Percentiles rank a stretch among this genome's conserved stretches.
These are phyloP conservation scores for Tetranychus piercei DNA, from an alignment of 2,888 invertebrate species.

Conservation along the genomic window DNA sequence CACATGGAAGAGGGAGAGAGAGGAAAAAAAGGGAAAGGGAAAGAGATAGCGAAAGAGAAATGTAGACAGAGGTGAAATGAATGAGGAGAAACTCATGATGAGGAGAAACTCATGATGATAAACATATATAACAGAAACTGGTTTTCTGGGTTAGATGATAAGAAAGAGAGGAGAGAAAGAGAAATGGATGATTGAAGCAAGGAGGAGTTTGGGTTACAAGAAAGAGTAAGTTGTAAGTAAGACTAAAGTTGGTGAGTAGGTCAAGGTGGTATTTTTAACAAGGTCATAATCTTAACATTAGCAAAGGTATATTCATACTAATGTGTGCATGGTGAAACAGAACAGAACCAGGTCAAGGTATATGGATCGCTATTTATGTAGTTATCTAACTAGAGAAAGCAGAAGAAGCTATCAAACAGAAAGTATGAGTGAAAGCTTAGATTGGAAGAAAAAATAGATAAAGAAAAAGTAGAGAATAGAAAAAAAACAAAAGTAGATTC, in stretches of 20 bases:
- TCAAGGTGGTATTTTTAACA: neutral
- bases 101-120: neutral
- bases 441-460: neutral
- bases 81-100: neutral
- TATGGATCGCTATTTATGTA: neutral
- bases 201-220: constrained; percentile 2
- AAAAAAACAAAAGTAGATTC: neutral
- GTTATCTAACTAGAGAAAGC: neutral
- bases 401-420: neutral
- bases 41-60: neutral
- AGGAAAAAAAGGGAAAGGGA: neutral
- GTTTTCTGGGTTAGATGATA: constrained; percentile 3
- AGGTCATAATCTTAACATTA: too few species aligned
- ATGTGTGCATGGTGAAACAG: too few species aligned
- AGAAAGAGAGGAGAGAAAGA: neutral
- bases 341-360: too few species aligned
- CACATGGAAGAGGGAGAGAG: constrained; percentile 2
- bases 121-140: neutral
- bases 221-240: neutral
- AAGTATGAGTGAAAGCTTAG: neutral
- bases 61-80: neutral
- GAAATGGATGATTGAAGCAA: neutral
- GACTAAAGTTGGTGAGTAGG: neutral
- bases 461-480: neutral
- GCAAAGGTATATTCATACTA: too few species aligned